These are phyloP conservation scores for Sminthurinus aureus DNA, from an alignment of 2,888 invertebrate genomes.

Conservation along the genomic window DNA sequence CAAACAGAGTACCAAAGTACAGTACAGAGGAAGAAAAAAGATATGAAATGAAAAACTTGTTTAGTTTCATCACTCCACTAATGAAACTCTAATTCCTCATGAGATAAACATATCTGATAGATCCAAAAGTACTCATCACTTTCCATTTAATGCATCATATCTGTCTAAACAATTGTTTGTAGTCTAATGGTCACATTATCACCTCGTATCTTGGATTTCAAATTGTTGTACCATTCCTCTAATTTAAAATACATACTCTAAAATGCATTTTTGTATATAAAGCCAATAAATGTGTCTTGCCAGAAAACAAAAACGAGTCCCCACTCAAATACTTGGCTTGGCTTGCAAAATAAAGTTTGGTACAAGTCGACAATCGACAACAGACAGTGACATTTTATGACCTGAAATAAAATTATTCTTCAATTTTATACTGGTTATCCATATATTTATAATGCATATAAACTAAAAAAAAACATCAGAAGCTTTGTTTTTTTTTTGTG, in stretches of 20 bases:
- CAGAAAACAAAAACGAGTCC: too few species aligned
- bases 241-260: not conserved
- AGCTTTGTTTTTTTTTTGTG: too few species aligned
- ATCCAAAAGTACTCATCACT: slow-evolving; percentile 24
- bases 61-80: slow-evolving; percentile 30
- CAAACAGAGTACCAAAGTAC: not conserved
- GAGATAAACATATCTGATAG: slow-evolving; percentile 20
- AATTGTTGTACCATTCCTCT: not conserved
- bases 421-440: too few species aligned
- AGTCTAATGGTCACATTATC: not conserved
- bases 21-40: not conserved
- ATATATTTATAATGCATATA: too few species aligned
- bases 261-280: too few species aligned
- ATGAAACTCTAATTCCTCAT: slow-evolving; percentile 37
- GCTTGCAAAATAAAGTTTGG: too few species aligned
- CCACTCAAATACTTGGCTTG: too few species aligned
- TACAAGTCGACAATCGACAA: too few species aligned
- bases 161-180: not conserved
- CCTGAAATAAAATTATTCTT: too few species aligned
- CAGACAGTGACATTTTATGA: too few species aligned
- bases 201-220: not conserved
- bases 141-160: slow-evolving; percentile 17
- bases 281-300: too few species aligned
- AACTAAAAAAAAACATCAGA: too few species aligned
- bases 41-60: slow-evolving; percentile 33